Evolutionary conservation across 2,888 invertebrate genomes (phyloP).

Genomic region (Eustalomyia histrio): DNA sequence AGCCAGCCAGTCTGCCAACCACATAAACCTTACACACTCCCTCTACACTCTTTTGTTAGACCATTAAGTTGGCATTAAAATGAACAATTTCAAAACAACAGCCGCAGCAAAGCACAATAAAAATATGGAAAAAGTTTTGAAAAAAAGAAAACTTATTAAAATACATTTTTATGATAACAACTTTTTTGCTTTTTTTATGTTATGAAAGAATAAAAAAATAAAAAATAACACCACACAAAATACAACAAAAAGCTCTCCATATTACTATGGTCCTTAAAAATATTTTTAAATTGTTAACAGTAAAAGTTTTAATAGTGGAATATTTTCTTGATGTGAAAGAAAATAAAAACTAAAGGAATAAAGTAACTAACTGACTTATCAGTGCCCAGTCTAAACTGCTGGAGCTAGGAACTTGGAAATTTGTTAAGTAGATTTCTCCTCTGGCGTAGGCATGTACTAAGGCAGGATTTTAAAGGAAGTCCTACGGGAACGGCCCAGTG

Average conservation of each 20-base stretch:
- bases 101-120: no score
- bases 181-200: background rate
- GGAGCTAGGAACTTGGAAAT: no score
- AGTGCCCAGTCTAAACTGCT: no score
- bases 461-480: no score
- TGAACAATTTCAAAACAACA: slow-evolving; percentile 7
- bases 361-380: no score
- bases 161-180: slow-evolving; percentile 3
- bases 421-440: no score
- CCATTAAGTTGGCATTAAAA: slow-evolving; percentile 6
- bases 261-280: background rate
- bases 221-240: slow-evolving; percentile 1
- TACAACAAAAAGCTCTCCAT: background rate
- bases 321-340: no score
- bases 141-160: slow-evolving; percentile 1
- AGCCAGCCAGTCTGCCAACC: background rate
- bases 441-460: no score
- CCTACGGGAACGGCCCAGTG: no score
- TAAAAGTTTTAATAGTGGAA: background rate
- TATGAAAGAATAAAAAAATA: background rate
- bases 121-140: background rate
- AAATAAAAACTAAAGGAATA: no score
- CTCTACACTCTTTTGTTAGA: background rate
- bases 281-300: background rate
- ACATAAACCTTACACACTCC: background rate